Base-by-base conservation (phyloP, 2,113 vertebrate species). In the Apeltes quadracus region DNA sequence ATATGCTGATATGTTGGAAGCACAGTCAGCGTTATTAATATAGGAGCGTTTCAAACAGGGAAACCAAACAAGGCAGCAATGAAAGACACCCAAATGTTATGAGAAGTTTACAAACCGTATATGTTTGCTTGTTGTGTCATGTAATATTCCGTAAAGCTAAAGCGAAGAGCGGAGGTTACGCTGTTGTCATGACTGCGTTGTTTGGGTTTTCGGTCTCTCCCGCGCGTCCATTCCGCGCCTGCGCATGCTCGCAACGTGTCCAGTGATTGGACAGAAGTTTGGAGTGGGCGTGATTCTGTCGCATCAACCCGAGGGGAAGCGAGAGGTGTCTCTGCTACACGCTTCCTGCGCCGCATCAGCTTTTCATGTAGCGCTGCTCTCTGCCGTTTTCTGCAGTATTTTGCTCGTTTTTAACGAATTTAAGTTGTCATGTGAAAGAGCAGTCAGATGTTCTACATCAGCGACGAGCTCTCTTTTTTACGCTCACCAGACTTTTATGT, bases 231-330 rank as follows among this genome's bases (percentile, higher is more conserved):
- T 5, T 4, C 0, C 2, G 58, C 91, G 92, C 93, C 89, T 89
- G 93, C 89, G 91, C 72, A 6, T 0, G 39, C 5, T 20, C 4
- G 1, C 12, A 3, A 0, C 2, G 36, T 18, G 50, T 16, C 15
- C 10, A 13, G 10, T 29, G 67, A 93, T 92, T 94, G 90, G 92
- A 41, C 56, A 0, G 51, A 93, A 92, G 90, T 94, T 63, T 20
- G 1, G 0, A 10, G 38, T 51, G 55, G 91, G 87, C 46, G 87
- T 55, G 72, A 20, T 1, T 41, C 1, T 2, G 1, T 13, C 3
- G 29, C 0, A 1, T 29, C 1, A 0, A 6, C 23, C 12, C 2
- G 1, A 16, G 12, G 11, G 1, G 61, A 4, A 34, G 32, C 61
- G 68, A 79, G 83, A 82, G 43, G 16, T 11, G 0, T 78, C 76